These are phyloP conservation scores for Chlamydotis undulata DNA, from an alignment of 2,113 vertebrate species.

Conservation along the genomic window DNA sequence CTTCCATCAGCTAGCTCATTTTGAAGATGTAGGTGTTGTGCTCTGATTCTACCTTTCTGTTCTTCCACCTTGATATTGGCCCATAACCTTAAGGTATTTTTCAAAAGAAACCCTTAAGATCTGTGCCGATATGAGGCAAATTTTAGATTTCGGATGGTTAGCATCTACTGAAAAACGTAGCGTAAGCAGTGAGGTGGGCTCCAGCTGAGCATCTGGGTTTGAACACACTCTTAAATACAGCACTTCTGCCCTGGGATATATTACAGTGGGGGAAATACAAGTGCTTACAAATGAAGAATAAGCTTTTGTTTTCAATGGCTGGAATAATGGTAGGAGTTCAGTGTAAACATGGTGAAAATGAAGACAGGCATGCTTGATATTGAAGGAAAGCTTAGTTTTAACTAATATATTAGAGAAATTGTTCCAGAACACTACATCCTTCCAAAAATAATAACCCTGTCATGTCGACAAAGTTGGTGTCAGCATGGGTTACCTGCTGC, in stretches of 20 bases:
- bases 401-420: slow-evolving; percentile 73
- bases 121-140: background rate
- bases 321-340: slow-evolving; percentile 12
- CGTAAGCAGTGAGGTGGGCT: background rate
- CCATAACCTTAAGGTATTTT: background rate
- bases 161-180: background rate
- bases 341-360: slow-evolving; percentile 50
- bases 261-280: background rate
- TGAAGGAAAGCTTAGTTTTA: slow-evolving; percentile 71
- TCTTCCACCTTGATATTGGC: background rate
- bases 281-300: slow-evolving; percentile 4
- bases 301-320: slow-evolving; percentile 48
- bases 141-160: background rate
- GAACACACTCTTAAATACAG: background rate
- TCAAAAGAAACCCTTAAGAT: background rate
- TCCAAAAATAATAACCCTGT: slow-evolving; percentile 78
- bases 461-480: slow-evolving; percentile 73
- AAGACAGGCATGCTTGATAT: slow-evolving; percentile 60
- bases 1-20: background rate
- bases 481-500: slow-evolving; percentile 75
- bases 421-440: slow-evolving; percentile 73
- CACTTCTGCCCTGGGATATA: background rate
- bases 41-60: background rate
- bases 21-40: background rate
- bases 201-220: background rate